Conservation (phyloP, 2,888 invertebrate species). For the Caenorhabditis virilis region DNA sequence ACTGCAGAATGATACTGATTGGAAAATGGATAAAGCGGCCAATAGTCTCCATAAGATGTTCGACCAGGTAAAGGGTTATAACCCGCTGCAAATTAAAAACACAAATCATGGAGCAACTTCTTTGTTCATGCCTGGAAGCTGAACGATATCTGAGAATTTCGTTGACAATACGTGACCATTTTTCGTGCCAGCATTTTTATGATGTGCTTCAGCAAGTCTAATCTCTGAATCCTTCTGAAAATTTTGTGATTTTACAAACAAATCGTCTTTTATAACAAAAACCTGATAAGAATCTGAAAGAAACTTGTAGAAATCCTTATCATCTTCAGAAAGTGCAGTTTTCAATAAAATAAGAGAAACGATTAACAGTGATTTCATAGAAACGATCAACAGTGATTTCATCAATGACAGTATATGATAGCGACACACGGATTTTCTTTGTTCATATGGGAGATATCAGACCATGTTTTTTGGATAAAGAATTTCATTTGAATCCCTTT, state of each 20-base stretch:
- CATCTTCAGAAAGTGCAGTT: conserved; percentile 1
- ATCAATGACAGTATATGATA: too few relatives aligned
- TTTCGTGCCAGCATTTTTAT: conserved; percentile 9
- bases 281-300: not conserved
- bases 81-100: conserved; percentile 20
- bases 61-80: conserved; percentile 47
- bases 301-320: conserved; percentile 9
- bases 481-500: too few relatives aligned
- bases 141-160: conserved; percentile 25
- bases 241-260: not conserved
- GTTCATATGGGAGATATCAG: too few relatives aligned
- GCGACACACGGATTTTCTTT: too few relatives aligned
- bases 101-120: not conserved
- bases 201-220: conserved; percentile 9
- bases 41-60: conserved; percentile 46
- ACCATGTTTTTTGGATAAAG: too few relatives aligned
- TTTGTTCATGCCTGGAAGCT: conserved; percentile 38
- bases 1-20: conserved; percentile 46
- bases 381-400: too few relatives aligned
- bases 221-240: conserved; percentile 28
- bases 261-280: not conserved
- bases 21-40: conserved; percentile 45
- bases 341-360: too few relatives aligned
- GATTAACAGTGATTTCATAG: too few relatives aligned
- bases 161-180: conserved; percentile 1